Conservation (phyloP, 2,888 invertebrate species). For the Thymelicus acteon region DNA sequence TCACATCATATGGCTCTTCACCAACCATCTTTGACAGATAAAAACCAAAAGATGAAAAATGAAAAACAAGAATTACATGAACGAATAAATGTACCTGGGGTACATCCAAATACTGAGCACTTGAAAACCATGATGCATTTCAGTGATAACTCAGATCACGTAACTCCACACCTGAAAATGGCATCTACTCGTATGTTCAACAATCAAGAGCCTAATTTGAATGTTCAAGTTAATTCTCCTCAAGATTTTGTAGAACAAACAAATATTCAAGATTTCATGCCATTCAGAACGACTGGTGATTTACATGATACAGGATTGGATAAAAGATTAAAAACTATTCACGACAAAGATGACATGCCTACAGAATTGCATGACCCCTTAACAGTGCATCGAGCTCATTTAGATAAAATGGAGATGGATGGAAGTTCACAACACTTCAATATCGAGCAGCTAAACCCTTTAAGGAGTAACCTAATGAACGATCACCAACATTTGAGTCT, state of each 20-base stretch:
- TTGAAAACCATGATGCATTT: conserved; percentile 32
- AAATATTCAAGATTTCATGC: conserved; percentile 35
- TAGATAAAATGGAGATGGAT: conserved; percentile 26
- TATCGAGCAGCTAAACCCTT: conserved; percentile 11
- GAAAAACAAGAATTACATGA: conserved; percentile 24
- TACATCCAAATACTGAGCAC: conserved; percentile 23
- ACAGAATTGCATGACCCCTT: conserved; percentile 23
- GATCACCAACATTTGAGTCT: conserved; percentile 14
- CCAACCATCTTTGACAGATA: conserved; percentile 14
- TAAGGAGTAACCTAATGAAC: conserved; percentile 8
- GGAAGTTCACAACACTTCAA: conserved; percentile 30
- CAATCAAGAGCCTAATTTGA: conserved; percentile 27
- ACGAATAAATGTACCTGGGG: conserved; percentile 7
- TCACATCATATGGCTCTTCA: conserved; percentile 13
- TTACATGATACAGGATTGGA: conserved; percentile 26
- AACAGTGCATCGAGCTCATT: conserved; percentile 21
- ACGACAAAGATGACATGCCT: neutral
- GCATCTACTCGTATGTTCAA: conserved; percentile 18
- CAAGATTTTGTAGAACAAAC: conserved; percentile 37
- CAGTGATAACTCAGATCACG: conserved; percentile 22
- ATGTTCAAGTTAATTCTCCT: conserved; percentile 35
- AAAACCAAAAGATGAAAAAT: conserved; percentile 17
- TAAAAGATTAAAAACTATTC: conserved; percentile 7
- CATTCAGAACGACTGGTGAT: conserved; percentile 46
- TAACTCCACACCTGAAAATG: conserved; percentile 30